phyloP scores from a whole-genome alignment of 2,797 vertebrate genomes.

The Carcharodon carcharias region DNA sequence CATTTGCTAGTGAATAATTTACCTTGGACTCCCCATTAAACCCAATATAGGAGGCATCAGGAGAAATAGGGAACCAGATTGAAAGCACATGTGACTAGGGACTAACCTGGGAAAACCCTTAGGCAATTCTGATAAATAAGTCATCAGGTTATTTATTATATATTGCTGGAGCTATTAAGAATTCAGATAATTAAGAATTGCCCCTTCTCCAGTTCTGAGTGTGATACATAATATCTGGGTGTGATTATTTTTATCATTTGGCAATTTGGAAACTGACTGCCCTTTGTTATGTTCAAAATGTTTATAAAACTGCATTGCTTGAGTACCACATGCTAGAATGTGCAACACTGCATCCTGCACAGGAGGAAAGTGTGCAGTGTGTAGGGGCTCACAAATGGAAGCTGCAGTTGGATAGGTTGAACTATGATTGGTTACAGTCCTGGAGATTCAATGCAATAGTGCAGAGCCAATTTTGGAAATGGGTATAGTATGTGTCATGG shows the following conservation, averaged over 20 bases:
- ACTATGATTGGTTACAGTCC: neutral
- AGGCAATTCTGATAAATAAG: slow-evolving; percentile 30
- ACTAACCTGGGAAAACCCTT: slow-evolving; percentile 25
- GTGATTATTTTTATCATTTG: neutral
- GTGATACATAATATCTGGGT: neutral
- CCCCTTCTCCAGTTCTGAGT: neutral
- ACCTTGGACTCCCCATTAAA: neutral
- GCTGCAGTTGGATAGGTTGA: neutral
- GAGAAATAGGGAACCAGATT: neutral
- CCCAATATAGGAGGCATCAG: neutral
- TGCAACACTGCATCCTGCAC: neutral
- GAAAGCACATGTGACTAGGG: neutral
- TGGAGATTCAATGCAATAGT: neutral
- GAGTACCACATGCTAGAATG: neutral
- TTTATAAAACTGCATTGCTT: neutral
- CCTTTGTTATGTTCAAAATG: neutral
- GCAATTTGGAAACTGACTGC: neutral
- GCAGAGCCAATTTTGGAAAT: neutral
- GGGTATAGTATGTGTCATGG: neutral
- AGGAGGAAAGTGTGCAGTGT: neutral
- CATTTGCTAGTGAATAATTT: slow-evolving; percentile 27
- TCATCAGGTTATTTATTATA: slow-evolving; percentile 31
- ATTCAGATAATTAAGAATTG: slow-evolving; percentile 15
- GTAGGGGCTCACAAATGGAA: neutral
- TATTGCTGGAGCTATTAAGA: neutral